A percentile compares a stretch with the other conserved stretches of the same genome.
Conservation (phyloP, 2,888 invertebrate genomes). For the Ichneumoninae sp. region DNA sequence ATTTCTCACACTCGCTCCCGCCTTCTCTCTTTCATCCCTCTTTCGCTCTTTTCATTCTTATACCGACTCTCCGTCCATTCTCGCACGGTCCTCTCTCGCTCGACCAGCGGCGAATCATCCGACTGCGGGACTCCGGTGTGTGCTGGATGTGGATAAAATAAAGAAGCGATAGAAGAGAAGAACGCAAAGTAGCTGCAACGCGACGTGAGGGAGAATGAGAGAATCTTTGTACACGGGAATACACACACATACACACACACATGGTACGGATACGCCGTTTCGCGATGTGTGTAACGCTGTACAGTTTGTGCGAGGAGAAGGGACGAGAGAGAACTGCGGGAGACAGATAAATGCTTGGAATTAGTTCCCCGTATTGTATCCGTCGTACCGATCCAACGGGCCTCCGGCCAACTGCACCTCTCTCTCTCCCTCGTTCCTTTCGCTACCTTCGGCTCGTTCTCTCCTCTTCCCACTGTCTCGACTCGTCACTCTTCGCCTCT, state of each 20-base stretch:
- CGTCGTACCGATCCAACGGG: slow-evolving; percentile 67
- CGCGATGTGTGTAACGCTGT: slow-evolving; percentile 21
- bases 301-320: slow-evolving; percentile 37
- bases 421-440: slow-evolving; percentile 42
- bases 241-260: slow-evolving; percentile 20
- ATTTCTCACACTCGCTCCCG: slow-evolving; percentile 79
- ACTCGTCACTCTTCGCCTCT: slow-evolving; percentile 16
- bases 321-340: slow-evolving; percentile 68
- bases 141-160: slow-evolving; percentile 50
- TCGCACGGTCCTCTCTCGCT: slow-evolving; percentile 59
- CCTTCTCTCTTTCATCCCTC: slow-evolving; percentile 63
- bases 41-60: slow-evolving; percentile 58
- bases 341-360: slow-evolving; percentile 78
- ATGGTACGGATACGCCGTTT: not conserved
- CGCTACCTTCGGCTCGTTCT: slow-evolving; percentile 8
- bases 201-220: slow-evolving; percentile 54
- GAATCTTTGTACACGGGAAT: slow-evolving; percentile 36
- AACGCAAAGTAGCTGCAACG: slow-evolving; percentile 62
- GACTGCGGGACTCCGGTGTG: not conserved
- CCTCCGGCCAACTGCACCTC: slow-evolving; percentile 62
- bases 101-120: slow-evolving; percentile 41
- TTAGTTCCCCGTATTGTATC: slow-evolving; percentile 76
- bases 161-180: slow-evolving; percentile 51
- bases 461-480: slow-evolving; percentile 22
- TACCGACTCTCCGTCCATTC: slow-evolving; percentile 58